Conservation (phyloP, 2,113 vertebrate genomes). For the Rattus rattus region DNA sequence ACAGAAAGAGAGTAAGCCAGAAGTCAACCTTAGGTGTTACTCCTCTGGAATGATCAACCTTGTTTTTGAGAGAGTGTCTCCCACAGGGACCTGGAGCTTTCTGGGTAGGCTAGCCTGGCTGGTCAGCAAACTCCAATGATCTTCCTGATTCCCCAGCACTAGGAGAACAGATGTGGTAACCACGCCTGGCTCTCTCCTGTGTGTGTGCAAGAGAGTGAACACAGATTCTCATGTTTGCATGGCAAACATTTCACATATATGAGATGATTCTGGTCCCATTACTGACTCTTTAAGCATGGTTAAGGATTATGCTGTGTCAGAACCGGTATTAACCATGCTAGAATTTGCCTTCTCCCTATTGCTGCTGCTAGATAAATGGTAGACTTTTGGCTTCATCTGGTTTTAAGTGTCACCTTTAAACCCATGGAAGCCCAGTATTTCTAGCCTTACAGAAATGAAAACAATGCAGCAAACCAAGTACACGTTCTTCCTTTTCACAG, state of each 20-base stretch:
- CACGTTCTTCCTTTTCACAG: neutral
- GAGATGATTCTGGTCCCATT: neutral
- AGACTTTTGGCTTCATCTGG: neutral
- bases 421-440: neutral
- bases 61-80: neutral
- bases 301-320: neutral
- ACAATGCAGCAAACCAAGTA: neutral
- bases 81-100: neutral
- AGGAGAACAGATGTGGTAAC: no score
- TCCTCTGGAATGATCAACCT: neutral
- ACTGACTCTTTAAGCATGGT: neutral
- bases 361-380: neutral
- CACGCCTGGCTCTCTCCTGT: neutral
- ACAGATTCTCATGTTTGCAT: neutral
- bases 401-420: conserved; percentile 33
- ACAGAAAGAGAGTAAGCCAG: fast-evolving
- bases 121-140: neutral
- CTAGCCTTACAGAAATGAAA: neutral
- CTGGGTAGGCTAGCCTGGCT: neutral
- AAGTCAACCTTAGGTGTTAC: neutral
- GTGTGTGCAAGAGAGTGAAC: no score
- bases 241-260: neutral
- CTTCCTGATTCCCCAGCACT: neutral
- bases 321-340: neutral
- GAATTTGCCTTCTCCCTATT: neutral